phyloP scores from a whole-genome alignment of 2,113 vertebrate genomes.

The Pheucticus melanocephalus region DNA sequence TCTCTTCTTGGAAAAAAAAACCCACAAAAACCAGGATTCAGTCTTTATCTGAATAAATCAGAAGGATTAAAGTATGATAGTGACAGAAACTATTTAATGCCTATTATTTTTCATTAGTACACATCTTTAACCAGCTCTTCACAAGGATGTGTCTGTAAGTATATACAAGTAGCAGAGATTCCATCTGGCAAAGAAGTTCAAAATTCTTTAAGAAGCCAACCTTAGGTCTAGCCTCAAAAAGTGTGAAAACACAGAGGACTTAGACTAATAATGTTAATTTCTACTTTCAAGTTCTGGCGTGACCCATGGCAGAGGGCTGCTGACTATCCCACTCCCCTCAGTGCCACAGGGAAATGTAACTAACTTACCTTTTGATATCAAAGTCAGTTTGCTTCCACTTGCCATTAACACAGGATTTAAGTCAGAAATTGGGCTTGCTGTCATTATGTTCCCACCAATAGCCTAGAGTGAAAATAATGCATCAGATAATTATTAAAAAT shows the following conservation, averaged over 20 bases:
- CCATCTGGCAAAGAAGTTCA: neutral
- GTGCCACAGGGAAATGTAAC: neutral
- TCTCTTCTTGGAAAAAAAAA: neutral
- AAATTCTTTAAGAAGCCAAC: neutral
- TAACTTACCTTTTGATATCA: slow-evolving; percentile 83
- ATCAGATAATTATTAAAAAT: neutral
- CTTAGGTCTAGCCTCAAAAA: neutral
- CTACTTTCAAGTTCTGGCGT: neutral
- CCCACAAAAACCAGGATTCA: neutral
- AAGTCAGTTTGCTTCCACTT: slow-evolving; percentile 79
- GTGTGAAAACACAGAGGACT: neutral
- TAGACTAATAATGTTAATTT: neutral
- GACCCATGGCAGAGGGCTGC: neutral
- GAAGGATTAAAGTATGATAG: neutral
- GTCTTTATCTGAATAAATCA: neutral
- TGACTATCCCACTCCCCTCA: neutral
- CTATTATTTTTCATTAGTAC: neutral
- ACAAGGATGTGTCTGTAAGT: neutral
- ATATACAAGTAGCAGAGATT: neutral
- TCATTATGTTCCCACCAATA: slow-evolving; percentile 95
- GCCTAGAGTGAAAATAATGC: slow-evolving; percentile 73
- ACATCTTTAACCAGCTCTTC: neutral
- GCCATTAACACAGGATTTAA: slow-evolving; percentile 96
- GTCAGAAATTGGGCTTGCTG: slow-evolving; percentile 97
- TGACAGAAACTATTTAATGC: neutral